Percentiles rank a stretch among this genome's conserved stretches.
These are phyloP conservation scores for Ciconia nigra DNA, from an alignment of 2,797 vertebrate species.

Conservation along the genomic window DNA sequence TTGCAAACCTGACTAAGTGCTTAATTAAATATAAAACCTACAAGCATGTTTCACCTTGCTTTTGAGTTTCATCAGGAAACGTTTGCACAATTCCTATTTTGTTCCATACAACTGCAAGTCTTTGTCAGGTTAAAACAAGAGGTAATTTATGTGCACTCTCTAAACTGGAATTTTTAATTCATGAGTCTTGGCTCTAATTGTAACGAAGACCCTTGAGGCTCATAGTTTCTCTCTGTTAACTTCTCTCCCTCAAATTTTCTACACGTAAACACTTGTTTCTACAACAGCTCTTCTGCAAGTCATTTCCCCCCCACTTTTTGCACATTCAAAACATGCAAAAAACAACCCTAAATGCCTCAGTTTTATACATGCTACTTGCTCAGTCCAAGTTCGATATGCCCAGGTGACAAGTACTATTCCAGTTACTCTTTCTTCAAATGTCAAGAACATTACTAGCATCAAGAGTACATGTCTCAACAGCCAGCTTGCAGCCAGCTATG, in stretches of 20 bases:
- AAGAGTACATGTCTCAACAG: background rate
- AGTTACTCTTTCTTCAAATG: background rate
- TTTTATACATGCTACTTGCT: background rate
- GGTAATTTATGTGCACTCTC: background rate
- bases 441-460: background rate
- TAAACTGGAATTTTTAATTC: conserved; percentile 12
- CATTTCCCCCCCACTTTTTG: background rate
- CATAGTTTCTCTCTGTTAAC: background rate
- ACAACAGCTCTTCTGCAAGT: background rate
- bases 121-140: conserved; percentile 43
- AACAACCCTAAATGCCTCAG: background rate
- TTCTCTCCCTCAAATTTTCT: background rate
- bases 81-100: conserved; percentile 6
- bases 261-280: conserved; percentile 22
- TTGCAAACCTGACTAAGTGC: background rate
- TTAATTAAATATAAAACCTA: conserved; percentile 24
- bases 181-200: background rate
- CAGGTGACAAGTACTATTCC: background rate
- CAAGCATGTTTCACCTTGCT: conserved; percentile 47
- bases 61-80: conserved; percentile 9
- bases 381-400: accelerated
- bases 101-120: background rate
- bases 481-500: background rate
- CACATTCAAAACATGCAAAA: background rate
- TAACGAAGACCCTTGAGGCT: conserved; percentile 18